phyloP scores from a whole-genome alignment of 2,888 invertebrate genomes.

The Diarsia mendica region DNA sequence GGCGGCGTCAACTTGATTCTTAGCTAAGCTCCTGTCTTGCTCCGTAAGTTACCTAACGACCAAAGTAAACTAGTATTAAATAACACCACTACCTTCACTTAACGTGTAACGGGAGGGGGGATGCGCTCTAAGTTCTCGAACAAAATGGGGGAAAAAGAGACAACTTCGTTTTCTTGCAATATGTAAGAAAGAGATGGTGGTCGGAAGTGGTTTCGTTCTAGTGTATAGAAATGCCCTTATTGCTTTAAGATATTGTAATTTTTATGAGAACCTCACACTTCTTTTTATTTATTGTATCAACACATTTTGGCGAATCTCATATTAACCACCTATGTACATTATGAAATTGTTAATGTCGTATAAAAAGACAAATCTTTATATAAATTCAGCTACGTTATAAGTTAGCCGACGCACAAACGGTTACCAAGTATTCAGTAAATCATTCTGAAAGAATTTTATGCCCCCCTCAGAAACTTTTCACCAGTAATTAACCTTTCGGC shows the following conservation, averaged over 20 bases:
- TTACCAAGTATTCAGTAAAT: not conserved
- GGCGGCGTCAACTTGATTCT: slow-evolving; percentile 68
- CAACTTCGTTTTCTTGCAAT: not conserved
- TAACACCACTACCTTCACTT: slow-evolving; percentile 59
- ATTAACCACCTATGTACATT: not conserved
- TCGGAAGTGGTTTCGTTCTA: not conserved
- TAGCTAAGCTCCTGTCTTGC: slow-evolving; percentile 62
- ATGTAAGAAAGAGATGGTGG: slow-evolving; percentile 9
- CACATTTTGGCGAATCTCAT: not conserved
- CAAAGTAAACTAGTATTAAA: slow-evolving; percentile 82
- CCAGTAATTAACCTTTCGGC: too few species aligned
- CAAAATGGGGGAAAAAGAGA: not conserved
- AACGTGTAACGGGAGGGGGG: slow-evolving; percentile 57
- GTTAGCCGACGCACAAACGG: too few species aligned
- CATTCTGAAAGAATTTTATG: too few species aligned
- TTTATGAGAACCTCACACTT: not conserved
- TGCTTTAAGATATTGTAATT: not conserved
- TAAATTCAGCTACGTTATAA: too few species aligned
- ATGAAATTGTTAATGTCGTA: too few species aligned
- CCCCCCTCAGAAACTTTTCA: too few species aligned
- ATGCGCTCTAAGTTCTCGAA: slow-evolving; percentile 29
- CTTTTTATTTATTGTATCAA: not conserved
- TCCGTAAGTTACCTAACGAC: slow-evolving; percentile 86
- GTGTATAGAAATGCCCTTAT: not conserved
- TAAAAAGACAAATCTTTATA: too few species aligned